Evolutionary conservation across 1,140 invertebrate species (phyloP), one percentile per base, ranked within the genome.

Genomic region (Medauroidea extradentata): DNA sequence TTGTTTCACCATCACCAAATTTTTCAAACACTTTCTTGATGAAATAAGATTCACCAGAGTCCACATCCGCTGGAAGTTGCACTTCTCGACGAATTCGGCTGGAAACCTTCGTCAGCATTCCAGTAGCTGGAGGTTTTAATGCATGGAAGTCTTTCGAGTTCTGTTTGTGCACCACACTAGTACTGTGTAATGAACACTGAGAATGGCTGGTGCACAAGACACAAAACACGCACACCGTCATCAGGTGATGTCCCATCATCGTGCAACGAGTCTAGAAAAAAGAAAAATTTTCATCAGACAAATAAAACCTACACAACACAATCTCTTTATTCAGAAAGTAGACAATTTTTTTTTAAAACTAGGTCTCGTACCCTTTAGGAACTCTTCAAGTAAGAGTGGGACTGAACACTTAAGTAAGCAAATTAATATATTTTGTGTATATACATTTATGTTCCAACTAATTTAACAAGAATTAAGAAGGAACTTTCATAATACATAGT

Each of bases 161-260:
- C 29, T 34, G 29, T 34, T 11, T 34, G 29, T 34, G 29, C 4
- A 11, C 4, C 29, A 4, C 4, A 34, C 29, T 34, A 11, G 29
- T 7, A 34, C 29, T 34, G 71, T 80, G 87, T 67, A 79, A 85
- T 27, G 80, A 83, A 67, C 88, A 90, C 1, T 84, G 81, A 41
- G 80, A 81, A 60, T 88, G 87, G 42, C 86, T 81, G 11, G 87
- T 86, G 69, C 87, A 89, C 2, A 90, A 72, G 38, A 90, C 79
- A 70, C 88, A 90, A 64, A 90, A 85, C 71, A 90, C 84, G 65
- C 87, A 89, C 21, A 90, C 86, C 14, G 86, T 87, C 63, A 89
- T 82, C 41, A 88, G 73, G 63, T 84, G 81, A 60, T 74, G 75
- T 53, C 75, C 75, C 80, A 82, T 81, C 27, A 50, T 34, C 5